Percentiles rank a stretch among this genome's conserved stretches.
These are phyloP conservation scores for Ephestia elutella DNA, from an alignment of 1,140 invertebrate genomes.

Conservation along the genomic window DNA sequence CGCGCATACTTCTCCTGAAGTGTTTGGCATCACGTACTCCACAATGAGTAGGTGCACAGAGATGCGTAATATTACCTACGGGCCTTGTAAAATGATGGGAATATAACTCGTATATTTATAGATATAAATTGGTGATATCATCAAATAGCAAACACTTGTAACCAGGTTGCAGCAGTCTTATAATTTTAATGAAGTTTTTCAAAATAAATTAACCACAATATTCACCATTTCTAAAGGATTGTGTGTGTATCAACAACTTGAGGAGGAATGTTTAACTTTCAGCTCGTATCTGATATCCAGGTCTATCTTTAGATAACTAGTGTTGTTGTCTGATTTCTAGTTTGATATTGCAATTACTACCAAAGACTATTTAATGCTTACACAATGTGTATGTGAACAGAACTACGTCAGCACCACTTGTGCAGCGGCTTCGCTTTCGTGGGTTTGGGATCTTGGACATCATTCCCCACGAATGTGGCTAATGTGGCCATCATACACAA, in stretches of 20 bases:
- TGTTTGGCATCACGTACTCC: constrained; percentile 13
- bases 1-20: constrained; percentile 15
- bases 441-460: no score
- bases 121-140: background rate
- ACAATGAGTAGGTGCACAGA: background rate
- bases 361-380: background rate
- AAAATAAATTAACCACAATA: background rate
- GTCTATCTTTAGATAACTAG: background rate
- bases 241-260: background rate
- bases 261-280: background rate
- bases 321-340: background rate
- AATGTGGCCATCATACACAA: no score
- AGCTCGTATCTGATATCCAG: background rate
- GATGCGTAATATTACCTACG: background rate
- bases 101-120: background rate
- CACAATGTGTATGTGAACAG: no score
- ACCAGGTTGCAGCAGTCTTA: background rate
- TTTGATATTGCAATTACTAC: constrained; percentile 2
- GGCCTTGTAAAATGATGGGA: background rate
- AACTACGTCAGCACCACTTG: no score
- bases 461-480: no score
- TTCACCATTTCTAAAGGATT: background rate
- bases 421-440: no score
- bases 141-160: background rate
- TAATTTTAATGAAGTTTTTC: background rate